Percentiles rank a stretch among this genome's conserved stretches.
These are phyloP conservation scores for Phrynocephalus versicolor DNA, from an alignment of 2,113 vertebrate genomes.

Conservation along the genomic window DNA sequence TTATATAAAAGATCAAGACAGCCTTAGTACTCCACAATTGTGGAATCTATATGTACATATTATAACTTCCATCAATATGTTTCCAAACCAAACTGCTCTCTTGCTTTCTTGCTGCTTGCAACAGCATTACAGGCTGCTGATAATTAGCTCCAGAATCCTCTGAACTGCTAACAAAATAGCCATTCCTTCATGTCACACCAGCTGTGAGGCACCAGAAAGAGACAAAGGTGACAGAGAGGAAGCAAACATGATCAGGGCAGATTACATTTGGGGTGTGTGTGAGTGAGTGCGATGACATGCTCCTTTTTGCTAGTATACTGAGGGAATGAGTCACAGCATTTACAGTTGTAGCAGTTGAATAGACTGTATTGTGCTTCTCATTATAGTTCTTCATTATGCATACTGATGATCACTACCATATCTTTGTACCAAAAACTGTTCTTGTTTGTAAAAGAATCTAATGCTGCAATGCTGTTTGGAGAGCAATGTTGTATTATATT, in stretches of 20 bases:
- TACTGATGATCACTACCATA: constrained; percentile 29
- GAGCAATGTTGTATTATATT: neutral
- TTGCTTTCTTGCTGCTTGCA: neutral
- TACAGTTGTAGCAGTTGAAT: constrained; percentile 20
- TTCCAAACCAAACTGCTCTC: neutral
- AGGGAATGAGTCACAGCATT: fast-evolving
- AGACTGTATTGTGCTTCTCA: neutral
- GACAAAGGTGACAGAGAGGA: fast-evolving
- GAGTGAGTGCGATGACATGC: neutral
- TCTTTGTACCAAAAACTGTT: constrained; percentile 4
- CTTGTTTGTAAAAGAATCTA: constrained; percentile 1
- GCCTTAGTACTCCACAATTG: neutral
- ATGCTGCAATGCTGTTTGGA: neutral
- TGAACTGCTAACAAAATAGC: neutral
- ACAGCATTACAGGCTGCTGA: neutral
- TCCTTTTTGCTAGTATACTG: neutral
- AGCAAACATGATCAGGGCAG: neutral
- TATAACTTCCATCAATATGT: neutral
- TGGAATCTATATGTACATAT: neutral
- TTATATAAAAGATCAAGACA: constrained; percentile 39
- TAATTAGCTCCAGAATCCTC: no score
- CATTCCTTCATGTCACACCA: neutral
- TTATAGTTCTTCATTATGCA: neutral
- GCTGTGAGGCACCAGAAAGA: neutral
- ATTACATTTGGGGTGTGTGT: no score